Conservation (phyloP, 2,113 vertebrate species). For the Hyaena hyaena region DNA sequence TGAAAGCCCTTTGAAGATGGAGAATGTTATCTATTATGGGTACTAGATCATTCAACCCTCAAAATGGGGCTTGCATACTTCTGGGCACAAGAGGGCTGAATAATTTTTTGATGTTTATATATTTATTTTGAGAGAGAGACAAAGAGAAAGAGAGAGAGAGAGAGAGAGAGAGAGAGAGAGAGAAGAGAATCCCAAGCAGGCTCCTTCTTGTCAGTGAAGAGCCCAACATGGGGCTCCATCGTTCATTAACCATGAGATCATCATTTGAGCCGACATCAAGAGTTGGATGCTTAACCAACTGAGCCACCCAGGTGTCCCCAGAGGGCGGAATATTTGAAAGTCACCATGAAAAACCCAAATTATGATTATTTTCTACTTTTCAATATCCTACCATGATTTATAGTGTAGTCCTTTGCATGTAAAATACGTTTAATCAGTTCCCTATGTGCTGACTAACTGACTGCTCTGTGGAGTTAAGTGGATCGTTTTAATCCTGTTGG, state of each 20-base stretch:
- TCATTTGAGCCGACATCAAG: too few species aligned
- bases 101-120: neutral
- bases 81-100: neutral
- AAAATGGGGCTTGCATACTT: neutral
- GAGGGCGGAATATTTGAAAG: neutral
- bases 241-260: too few species aligned
- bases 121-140: too few species aligned
- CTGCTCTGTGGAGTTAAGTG: slow-evolving; percentile 38
- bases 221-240: too few species aligned
- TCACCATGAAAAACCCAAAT: neutral
- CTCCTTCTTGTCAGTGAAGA: too few species aligned
- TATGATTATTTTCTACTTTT: neutral
- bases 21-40: neutral
- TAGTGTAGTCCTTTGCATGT: neutral
- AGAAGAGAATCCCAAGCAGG: too few species aligned
- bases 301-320: too few species aligned
- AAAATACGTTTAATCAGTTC: slow-evolving; percentile 40
- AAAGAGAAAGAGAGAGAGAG: too few species aligned
- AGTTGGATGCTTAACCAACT: too few species aligned
- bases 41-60: neutral
- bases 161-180: too few species aligned
- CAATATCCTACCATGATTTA: neutral
- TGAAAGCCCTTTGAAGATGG: neutral
- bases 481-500: slow-evolving; percentile 64
- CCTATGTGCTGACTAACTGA: slow-evolving; percentile 52